These are phyloP conservation scores for Lucilia sericata DNA, from an alignment of 1,140 invertebrate species.

Conservation along the genomic window DNA sequence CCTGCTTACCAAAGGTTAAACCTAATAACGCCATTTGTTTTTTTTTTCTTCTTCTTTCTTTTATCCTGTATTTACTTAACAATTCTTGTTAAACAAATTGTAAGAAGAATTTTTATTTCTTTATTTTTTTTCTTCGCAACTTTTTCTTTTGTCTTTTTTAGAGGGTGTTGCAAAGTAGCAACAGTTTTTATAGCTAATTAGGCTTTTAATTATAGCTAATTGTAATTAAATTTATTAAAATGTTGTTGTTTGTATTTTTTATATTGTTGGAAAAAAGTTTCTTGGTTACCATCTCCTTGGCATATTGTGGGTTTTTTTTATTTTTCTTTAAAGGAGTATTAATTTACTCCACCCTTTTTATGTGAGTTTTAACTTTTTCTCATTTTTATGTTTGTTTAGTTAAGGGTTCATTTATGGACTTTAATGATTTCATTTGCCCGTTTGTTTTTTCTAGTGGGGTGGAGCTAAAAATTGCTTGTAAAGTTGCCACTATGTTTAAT, in stretches of 20 bases:
- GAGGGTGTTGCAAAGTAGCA: constrained; percentile 7
- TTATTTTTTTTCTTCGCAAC: constrained; percentile 18
- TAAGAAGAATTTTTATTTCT: constrained; percentile 13
- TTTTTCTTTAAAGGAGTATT: not conserved
- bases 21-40: not conserved
- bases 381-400: constrained; percentile 5
- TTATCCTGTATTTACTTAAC: not conserved
- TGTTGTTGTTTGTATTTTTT: not conserved
- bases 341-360: constrained; percentile 14
- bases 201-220: constrained; percentile 63
- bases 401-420: not conserved
- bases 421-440: not conserved
- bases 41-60: not conserved
- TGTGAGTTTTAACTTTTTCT: not conserved
- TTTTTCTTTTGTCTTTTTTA: not conserved
- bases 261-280: not conserved
- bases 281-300: not conserved
- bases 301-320: constrained; percentile 15
- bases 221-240: constrained; percentile 63
- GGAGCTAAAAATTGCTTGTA: constrained; percentile 11
- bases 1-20: constrained; percentile 33
- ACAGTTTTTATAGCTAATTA: constrained; percentile 56
- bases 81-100: not conserved
- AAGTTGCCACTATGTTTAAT: not conserved
- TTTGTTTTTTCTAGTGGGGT: constrained; percentile 7